Evolutionary conservation across 2,797 vertebrate species (phyloP).

Genomic region (Sebastes baramenuke): DNA sequence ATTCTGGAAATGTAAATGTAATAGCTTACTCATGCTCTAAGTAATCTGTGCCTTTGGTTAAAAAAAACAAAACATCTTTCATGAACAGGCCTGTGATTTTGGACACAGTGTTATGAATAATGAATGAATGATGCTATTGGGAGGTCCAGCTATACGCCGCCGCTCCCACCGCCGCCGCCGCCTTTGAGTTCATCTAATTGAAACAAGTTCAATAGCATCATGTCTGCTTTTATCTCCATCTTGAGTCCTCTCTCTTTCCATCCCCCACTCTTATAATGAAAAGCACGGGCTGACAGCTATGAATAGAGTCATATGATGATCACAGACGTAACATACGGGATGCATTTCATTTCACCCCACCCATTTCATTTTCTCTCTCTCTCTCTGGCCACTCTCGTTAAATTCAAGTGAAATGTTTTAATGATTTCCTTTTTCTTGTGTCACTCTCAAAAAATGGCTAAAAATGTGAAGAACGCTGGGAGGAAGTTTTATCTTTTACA

Average conservation of each 20-base stretch:
- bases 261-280: conserved; percentile 35
- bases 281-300: conserved; percentile 12
- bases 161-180: not conserved
- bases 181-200: conserved; percentile 56
- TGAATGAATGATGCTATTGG: conserved; percentile 34
- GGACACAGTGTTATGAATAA: conserved; percentile 32
- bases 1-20: not conserved
- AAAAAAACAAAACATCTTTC: not conserved
- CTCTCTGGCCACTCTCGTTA: not conserved
- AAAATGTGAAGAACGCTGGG: not conserved
- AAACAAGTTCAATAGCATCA: conserved; percentile 52
- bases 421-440: not conserved
- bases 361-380: not conserved
- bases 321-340: conserved; percentile 22
- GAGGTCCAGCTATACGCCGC: conserved; percentile 8
- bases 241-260: not conserved
- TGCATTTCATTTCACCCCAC: conserved; percentile 32
- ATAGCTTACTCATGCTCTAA: not conserved
- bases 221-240: conserved; percentile 51
- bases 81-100: conserved; percentile 13
- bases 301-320: conserved; percentile 29
- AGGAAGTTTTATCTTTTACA: not conserved
- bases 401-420: not conserved
- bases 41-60: not conserved
- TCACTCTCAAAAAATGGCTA: not conserved